Conservation (phyloP, 2,113 vertebrate genomes). For the Heterocephalus glaber region DNA sequence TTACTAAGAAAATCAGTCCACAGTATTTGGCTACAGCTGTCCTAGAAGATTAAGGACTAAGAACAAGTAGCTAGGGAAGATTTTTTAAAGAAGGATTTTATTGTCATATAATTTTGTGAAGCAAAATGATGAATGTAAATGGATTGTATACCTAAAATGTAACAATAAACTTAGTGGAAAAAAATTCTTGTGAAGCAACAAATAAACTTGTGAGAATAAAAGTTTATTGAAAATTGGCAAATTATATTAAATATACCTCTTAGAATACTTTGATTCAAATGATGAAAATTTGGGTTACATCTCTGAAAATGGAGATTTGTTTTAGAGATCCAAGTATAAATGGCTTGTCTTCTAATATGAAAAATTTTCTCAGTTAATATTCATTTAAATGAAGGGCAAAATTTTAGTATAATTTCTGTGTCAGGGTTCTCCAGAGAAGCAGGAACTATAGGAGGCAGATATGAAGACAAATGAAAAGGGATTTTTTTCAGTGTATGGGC, state of each 20-base stretch:
- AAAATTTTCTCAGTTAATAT: not conserved
- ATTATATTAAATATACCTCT: not conserved
- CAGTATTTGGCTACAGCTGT: not conserved
- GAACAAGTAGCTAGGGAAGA: not conserved
- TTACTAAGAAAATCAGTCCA: no score
- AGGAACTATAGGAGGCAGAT: not conserved
- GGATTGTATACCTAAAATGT: no score
- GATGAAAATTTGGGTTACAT: not conserved
- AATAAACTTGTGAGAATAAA: not conserved
- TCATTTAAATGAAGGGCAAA: not conserved
- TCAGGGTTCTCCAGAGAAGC: not conserved
- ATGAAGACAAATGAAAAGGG: not conserved
- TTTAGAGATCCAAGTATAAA: not conserved
- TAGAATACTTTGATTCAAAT: slow-evolving; percentile 10
- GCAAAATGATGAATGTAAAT: no score
- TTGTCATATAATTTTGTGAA: slow-evolving; percentile 18
- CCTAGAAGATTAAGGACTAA: not conserved
- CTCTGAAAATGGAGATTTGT: not conserved
- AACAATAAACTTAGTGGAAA: no score
- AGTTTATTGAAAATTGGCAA: not conserved
- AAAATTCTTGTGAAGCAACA: slow-evolving; percentile 4
- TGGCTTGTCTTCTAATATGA: not conserved
- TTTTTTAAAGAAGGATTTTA: not conserved
- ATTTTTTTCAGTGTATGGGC: not conserved
- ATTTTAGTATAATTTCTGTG: not conserved